A percentile compares a stretch with the other conserved stretches of the same genome.
Conservation (phyloP, 2,888 invertebrate species). For the Habroteleia sp. region DNA sequence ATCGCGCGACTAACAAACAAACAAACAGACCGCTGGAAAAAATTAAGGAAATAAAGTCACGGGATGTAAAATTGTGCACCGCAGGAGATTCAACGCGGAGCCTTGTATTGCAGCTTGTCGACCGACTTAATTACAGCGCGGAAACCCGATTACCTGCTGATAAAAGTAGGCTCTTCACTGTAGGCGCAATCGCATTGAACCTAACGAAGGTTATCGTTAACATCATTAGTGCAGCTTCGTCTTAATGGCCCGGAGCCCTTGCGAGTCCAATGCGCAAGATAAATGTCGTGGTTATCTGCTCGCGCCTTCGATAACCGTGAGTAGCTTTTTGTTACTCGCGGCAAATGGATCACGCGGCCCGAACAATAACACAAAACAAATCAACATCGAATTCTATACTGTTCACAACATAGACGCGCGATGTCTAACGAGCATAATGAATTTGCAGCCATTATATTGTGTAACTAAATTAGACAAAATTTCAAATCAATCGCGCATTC, state of each 20-base stretch:
- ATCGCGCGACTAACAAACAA: conserved; percentile 18
- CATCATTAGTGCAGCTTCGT: conserved; percentile 62
- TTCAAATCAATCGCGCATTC: no score
- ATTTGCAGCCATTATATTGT: no score
- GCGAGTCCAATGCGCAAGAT: conserved; percentile 54
- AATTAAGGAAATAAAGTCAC: conserved; percentile 31
- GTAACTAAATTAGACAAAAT: no score
- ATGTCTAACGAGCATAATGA: neutral
- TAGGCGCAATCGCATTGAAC: conserved; percentile 59
- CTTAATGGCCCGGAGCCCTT: conserved; percentile 57
- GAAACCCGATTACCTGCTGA: conserved; percentile 63
- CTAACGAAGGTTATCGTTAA: conserved; percentile 66
- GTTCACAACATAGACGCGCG: neutral
- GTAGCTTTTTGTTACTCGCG: conserved; percentile 33
- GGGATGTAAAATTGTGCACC: conserved; percentile 58
- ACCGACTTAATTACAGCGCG: conserved; percentile 65
- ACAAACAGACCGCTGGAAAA: conserved; percentile 27
- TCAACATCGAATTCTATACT: neutral
- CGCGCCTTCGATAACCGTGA: conserved; percentile 47
- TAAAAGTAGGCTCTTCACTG: conserved; percentile 57
- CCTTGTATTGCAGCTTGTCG: conserved; percentile 60
- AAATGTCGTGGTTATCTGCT: conserved; percentile 55
- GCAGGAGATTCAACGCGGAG: conserved; percentile 52
- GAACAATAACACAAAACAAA: neutral
- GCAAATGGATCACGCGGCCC: conserved; percentile 7